Base-by-base conservation (phyloP, 2,113 vertebrate species). In the Erythrocebus patas region DNA sequence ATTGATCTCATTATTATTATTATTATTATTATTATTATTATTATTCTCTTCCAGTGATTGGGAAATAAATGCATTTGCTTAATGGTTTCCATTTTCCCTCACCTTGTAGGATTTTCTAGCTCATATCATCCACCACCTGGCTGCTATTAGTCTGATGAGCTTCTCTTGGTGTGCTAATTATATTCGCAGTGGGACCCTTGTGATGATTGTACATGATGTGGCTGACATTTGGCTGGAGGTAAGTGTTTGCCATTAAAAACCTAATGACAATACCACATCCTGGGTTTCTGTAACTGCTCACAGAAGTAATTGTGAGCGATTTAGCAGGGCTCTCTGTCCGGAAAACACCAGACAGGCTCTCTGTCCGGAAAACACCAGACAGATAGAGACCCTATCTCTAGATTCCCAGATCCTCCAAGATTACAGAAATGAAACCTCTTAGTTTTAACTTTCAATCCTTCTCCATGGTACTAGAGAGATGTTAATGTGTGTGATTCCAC, bases 141-240 rank as follows among this genome's bases (percentile, higher is more conserved):
- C 99, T 90, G 99, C 99, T 3, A 98, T 99, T 73, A 98, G 98
- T 17, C 97, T 99, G 92, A 98, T 99, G 98, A 99, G 99, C 9
- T 99, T 99, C 97, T 99, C 99, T 82, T 99, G 99, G 99, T 99
- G 99, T 50, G 99, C 96, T 93, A 99, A 99, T 98, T 99, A 99
- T 20, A 98, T 99, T 83, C 99, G 99, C 13, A 81, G 99, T 0
- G 99, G 99, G 50, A 99, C 99, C 0, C 98, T 99, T 79, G 99
- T 99, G 96, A 99, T 99, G 82, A 96, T 99, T 0, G 98, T 99
- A 81, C 99, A 99, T 0, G 99, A 99, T 43, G 98, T 99, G 72
- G 99, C 99, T 0, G 99, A 99, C 94, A 98, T 99, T 89, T 99
- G 99, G 96, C 98, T 99, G 5, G 99, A 99, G 99, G 99, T 99